phyloP scores from a whole-genome alignment of 30 jellyfish, hydroid and myxozoan species.

The Rhopilema esculentum region DNA sequence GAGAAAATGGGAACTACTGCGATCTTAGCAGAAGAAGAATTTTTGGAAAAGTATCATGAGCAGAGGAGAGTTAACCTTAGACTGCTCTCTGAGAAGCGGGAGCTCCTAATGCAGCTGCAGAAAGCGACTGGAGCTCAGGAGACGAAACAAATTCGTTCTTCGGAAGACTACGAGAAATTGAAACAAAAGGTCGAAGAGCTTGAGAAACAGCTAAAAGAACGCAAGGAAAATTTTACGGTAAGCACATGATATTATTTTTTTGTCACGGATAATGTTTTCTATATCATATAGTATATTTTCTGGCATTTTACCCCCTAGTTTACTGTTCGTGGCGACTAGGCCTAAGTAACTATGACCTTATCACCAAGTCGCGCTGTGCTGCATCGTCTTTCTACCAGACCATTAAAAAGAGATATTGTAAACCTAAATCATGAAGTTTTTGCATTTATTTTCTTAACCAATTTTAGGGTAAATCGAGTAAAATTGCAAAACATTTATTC shows the following conservation, averaged over 20 bases:
- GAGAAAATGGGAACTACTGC: neutral
- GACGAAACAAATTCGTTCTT: neutral
- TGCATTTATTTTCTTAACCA: too few species aligned
- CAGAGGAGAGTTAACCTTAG: constrained; percentile 47
- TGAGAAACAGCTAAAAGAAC: constrained; percentile 13
- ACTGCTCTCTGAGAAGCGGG: constrained; percentile 55
- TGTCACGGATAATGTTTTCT: neutral
- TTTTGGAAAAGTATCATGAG: constrained; percentile 43
- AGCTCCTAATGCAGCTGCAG: constrained; percentile 51
- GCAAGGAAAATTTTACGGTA: neutral
- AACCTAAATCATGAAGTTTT: too few species aligned
- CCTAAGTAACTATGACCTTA: too few species aligned
- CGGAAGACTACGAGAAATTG: constrained; percentile 36
- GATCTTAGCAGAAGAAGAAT: constrained; percentile 7
- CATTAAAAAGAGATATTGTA: too few species aligned
- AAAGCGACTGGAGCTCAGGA: constrained; percentile 18
- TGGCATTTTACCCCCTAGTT: too few species aligned
- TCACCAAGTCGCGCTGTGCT: too few species aligned
- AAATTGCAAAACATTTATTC: too few species aligned
- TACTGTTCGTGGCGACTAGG: too few species aligned
- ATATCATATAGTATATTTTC: too few species aligned
- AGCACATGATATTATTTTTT: neutral
- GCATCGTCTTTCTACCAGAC: too few species aligned
- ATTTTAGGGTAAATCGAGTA: too few species aligned
- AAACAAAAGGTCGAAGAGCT: constrained; percentile 21